Conservation (phyloP, 2,113 vertebrate species). For the Trinectes maculatus region DNA sequence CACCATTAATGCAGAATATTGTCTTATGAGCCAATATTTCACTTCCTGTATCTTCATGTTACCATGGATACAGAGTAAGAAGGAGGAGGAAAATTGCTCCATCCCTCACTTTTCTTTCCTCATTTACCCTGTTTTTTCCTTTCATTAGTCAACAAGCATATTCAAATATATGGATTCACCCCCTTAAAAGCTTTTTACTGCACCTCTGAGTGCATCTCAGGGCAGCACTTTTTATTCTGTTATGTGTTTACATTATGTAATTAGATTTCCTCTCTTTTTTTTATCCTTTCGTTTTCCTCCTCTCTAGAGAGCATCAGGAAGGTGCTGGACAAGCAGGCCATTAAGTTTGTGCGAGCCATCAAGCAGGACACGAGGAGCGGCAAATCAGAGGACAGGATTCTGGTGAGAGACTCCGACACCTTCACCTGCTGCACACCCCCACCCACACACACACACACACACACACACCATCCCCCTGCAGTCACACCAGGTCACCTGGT, state of each 20-base stretch:
- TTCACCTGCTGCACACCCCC: neutral
- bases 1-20: too few species aligned
- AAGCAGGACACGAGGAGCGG: slow-evolving; percentile 80
- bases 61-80: neutral
- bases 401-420: slow-evolving; percentile 70
- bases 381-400: slow-evolving; percentile 81
- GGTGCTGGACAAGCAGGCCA: slow-evolving; percentile 80
- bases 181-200: slow-evolving; percentile 43
- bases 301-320: slow-evolving; percentile 83
- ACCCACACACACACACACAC: neutral
- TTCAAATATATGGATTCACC: slow-evolving; percentile 25
- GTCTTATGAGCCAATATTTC: too few species aligned
- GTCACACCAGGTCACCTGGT: slow-evolving; percentile 16
- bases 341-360: slow-evolving; percentile 81
- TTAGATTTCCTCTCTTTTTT: slow-evolving; percentile 24
- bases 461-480: neutral
- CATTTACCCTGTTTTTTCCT: neutral
- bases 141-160: slow-evolving; percentile 14
- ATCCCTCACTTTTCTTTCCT: neutral
- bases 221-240: slow-evolving; percentile 12
- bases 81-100: neutral
- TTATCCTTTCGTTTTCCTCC: neutral
- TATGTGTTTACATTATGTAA: slow-evolving; percentile 51
- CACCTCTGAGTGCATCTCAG: slow-evolving; percentile 23
- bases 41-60: too few species aligned